Evolutionary conservation across 1,140 invertebrate genomes (phyloP), one percentile per base, ranked within the genome.

Genomic region (Halesus radiatus): DNA sequence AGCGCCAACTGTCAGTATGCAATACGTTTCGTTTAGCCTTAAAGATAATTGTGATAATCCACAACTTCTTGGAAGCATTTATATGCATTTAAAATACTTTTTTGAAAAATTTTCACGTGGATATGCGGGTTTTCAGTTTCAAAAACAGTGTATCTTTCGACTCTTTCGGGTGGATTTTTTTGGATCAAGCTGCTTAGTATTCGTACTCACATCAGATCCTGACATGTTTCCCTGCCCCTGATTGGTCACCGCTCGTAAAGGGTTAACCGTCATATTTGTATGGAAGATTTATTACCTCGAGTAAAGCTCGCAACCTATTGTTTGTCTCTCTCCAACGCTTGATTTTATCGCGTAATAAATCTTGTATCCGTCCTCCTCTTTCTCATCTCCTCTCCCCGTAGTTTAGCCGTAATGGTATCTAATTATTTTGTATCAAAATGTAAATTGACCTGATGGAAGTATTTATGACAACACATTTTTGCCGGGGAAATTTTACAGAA

Each of bases 351-450:
- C 29, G 13, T 32, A n/a, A 60, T 76, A 32, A 76, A 76, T 76
- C 54, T 53, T 53, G 26, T 20, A 22, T 22, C 70, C 52, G 70
- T 29, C 70, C 45, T 70, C 66, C 66, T 70, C 37, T 50, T 37
- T 37, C 66, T 70, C 62, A 66, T 66, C 37, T 45, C 37, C 10
- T 45, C 37, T 45, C 50, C 20, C 37, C 18, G 20, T 29, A 45
- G 23, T 56, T 74, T 74, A 54, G 26, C 52, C 74, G 23, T 76
- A 76, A 76, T 76, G 56, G 56, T 60, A 26, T 29, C 56, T 76
- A 76, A 76, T 76, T 76, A 76, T 76, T 76, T 76, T 37, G 56
- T 76, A 76, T 76, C 56, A 76, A 76, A 76, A 76, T 76, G 56
- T 76, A 76, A 76, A 76, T 76, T 76, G 54, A 60, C 37, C 22